Conservation (phyloP, 2,113 vertebrate genomes). For the western clawed frog (Xenopus tropicalis) region DNA sequence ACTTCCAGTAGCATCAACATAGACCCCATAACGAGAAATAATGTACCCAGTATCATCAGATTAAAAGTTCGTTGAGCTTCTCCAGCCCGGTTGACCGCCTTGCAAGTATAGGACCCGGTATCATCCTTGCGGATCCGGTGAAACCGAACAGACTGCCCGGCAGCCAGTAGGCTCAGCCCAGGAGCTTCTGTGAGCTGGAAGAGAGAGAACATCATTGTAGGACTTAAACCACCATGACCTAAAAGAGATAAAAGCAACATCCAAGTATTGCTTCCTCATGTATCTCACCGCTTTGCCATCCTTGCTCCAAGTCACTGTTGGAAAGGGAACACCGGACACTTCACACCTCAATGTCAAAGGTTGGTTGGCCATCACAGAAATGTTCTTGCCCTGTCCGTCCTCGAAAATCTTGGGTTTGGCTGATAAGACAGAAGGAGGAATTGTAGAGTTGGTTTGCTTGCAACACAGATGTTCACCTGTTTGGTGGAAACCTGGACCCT, state of each 20-base stretch:
- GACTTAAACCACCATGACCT: not conserved
- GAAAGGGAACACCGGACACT: constrained; percentile 69
- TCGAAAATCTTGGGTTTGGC: constrained; percentile 78
- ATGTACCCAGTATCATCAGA: constrained; percentile 75
- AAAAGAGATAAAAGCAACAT: not conserved
- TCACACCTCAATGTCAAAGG: constrained; percentile 76
- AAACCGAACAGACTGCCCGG: constrained; percentile 67
- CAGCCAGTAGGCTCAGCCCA: constrained; percentile 63
- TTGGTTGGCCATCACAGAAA: constrained; percentile 72
- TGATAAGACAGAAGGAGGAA: constrained; percentile 43
- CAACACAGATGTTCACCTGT: not conserved
- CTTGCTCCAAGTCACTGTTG: constrained; percentile 73
- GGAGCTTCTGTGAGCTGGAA: constrained; percentile 60
- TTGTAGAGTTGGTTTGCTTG: not conserved
- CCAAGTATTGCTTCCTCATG: not conserved
- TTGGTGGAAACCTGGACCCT: not conserved
- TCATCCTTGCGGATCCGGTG: constrained; percentile 67
- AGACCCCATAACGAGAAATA: too few species aligned
- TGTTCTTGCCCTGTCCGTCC: constrained; percentile 60
- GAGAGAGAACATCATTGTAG: not conserved
- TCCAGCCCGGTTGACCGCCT: constrained; percentile 71
- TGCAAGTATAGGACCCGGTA: constrained; percentile 71
- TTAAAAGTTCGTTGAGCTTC: constrained; percentile 60
- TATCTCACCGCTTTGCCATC: constrained; percentile 67
- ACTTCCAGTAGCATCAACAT: too few species aligned